phyloP scores from a whole-genome alignment of 2,888 invertebrate genomes.

The Ischnura elegans region DNA sequence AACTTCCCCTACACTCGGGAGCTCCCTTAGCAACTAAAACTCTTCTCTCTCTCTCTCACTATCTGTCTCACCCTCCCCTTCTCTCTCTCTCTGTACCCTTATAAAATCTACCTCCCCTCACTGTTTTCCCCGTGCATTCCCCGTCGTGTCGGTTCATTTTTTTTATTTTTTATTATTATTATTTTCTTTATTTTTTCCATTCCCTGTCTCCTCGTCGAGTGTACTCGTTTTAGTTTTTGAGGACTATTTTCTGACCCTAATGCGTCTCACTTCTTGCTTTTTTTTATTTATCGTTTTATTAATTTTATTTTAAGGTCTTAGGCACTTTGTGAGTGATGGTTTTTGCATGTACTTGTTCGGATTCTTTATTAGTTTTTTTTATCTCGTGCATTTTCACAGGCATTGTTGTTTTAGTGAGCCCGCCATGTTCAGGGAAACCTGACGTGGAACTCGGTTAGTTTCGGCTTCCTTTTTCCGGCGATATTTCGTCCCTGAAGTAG shows the following conservation, averaged over 20 bases:
- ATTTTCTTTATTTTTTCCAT: background rate
- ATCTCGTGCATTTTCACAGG: background rate
- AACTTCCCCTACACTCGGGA: slow-evolving; percentile 40
- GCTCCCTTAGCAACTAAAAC: slow-evolving; percentile 62
- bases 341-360: background rate
- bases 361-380: background rate
- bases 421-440: background rate
- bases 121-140: background rate
- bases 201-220: background rate
- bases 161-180: no score
- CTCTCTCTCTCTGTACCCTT: background rate
- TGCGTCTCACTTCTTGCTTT: background rate
- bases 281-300: background rate
- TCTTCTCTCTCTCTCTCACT: slow-evolving; percentile 3
- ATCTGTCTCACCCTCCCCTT: background rate
- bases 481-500: no score
- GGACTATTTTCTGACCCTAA: slow-evolving; percentile 27
- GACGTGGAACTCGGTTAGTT: background rate
- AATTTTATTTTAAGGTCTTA: background rate
- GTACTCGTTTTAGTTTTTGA: background rate
- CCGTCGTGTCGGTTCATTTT: no score
- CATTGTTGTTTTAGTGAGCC: no score
- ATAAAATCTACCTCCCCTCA: background rate
- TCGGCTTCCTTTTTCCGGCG: no score
- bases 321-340: background rate